Percentiles rank a stretch among this genome's conserved stretches.
Evolutionary conservation across 2,113 vertebrate genomes (phyloP).

Genomic region (Saccopteryx bilineata): DNA sequence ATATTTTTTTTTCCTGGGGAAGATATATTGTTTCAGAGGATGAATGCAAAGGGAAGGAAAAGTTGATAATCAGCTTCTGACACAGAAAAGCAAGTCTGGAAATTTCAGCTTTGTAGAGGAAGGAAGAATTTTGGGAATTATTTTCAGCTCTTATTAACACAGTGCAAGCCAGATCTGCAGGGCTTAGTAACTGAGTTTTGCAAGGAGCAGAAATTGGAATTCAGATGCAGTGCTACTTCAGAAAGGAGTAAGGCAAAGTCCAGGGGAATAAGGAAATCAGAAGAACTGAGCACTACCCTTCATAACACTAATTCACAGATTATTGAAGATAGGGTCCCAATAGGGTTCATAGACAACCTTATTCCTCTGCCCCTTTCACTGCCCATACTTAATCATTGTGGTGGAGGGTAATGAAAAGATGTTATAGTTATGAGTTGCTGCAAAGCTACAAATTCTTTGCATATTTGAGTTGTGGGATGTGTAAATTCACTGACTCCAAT

Average conservation of each 20-base stretch:
- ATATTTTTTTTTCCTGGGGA: neutral
- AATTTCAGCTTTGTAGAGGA: neutral
- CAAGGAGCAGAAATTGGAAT: neutral
- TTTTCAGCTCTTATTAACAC: neutral
- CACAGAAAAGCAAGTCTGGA: slow-evolving; percentile 4
- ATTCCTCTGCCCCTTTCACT: neutral
- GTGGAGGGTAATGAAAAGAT: neutral
- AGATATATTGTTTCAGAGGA: neutral
- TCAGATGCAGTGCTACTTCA: neutral
- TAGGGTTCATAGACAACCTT: neutral
- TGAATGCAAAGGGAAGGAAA: neutral
- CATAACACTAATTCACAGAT: neutral
- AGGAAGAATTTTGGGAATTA: slow-evolving; percentile 15
- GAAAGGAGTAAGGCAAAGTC: neutral
- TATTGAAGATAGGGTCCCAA: neutral
- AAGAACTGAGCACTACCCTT: neutral
- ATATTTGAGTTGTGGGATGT: neutral
- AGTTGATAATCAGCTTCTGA: neutral
- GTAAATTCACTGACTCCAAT: neutral
- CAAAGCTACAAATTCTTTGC: neutral
- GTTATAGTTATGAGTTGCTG: neutral
- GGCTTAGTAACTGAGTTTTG: neutral
- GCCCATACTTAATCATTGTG: neutral
- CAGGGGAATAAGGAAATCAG: neutral
- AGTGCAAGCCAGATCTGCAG: neutral